Evolutionary conservation across 1,140 invertebrate species (phyloP), one percentile per base, ranked within the genome.

Genomic region (Chelonus insularis): DNA sequence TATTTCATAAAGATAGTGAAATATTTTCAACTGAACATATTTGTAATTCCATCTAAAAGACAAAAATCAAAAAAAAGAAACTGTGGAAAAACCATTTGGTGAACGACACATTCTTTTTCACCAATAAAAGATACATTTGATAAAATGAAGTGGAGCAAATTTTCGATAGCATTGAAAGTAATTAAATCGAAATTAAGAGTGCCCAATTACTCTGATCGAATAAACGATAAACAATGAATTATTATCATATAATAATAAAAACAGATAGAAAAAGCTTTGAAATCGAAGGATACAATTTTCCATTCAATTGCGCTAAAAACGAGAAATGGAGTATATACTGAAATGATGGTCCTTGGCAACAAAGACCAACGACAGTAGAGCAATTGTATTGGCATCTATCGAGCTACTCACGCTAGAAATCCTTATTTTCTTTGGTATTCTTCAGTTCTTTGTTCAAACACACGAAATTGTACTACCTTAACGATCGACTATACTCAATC

Each of bases 231-330:
- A 55, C 20, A 39, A 12, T 39, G 14, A 55, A 55, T 55, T 11
- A 21, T 8, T 18, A n/a, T 4, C 20, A 2, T 14, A 39, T 55
- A 39, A 39, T 14, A 43, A 43, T 43, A 43, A 43, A 43, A 55
- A 4, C 16, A 7, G 12, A 36, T 34, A 11, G 8, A 20, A 21
- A 25, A 36, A n/a, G 2, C 3, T 11, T 11, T 37, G 6, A 14
- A 32, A 21, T 36, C 8, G 16, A 54, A 37, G 9, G 48, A 23
- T 16, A 37, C 52, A 55, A 55, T 55, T 55, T 55, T 37, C 52
- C 32, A 55, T 55, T 21, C 20, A 16, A 32, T 16, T 14, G 25
- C n/a, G 8, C 48, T 12, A 9, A 8, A 34, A 32, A 18, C 11
- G 21, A 51, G 12, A 51, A 51, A 43, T 43, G 12, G 14, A 8